Base-by-base conservation (phyloP, 2,113 vertebrate species). In the Anseranas semipalmata region DNA sequence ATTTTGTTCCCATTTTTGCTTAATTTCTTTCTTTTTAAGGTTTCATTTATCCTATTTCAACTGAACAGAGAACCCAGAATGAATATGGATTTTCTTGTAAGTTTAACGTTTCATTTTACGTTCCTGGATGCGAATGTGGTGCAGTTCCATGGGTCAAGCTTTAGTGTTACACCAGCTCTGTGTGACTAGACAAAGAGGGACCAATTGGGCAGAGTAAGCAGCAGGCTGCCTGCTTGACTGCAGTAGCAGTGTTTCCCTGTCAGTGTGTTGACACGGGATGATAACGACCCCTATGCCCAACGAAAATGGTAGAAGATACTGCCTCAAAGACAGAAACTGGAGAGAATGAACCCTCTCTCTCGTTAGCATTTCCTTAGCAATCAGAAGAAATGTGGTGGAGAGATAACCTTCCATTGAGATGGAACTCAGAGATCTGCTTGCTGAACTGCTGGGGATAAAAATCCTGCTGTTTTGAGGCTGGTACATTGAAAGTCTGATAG, bases 1-100 rank as follows among this genome's bases (percentile, higher is more conserved):
- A 98, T 99, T 98, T 98, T 97, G 95, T 98, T 98, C 94, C 98
- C 96, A 97, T 98, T 98, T 99, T 98, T 98, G 98, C 99, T 98
- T 98, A 91, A 96, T 97, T 98, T 97, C 97, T 98, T 98, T 98
- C 96, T 97, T 98, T 98, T 98, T 95, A 99, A 99, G 99, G 99
- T 99, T 99, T 99, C 98, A 99, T 99, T 98, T 99, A 99, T 98
- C 99, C 99, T 98, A 99, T 98, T 98, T 99, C 99, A 98, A 98
- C 98, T 97, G 99, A 99, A 97, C 98, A 99, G 98, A 99, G 99
- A 99, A 98, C 98, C 97, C 98, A 98, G 97, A 99, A 98, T 98
- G 99, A 99, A 99, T 98, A 99, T 99, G 99, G 98, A 99, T 98
- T 99, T 98, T 98, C 99, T 99, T 99, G 99, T 99, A 99, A 99